Percentiles rank a stretch among this genome's conserved stretches.
Evolutionary conservation across 2,113 vertebrate species (phyloP).

Genomic region (Lampris megalopsis): DNA sequence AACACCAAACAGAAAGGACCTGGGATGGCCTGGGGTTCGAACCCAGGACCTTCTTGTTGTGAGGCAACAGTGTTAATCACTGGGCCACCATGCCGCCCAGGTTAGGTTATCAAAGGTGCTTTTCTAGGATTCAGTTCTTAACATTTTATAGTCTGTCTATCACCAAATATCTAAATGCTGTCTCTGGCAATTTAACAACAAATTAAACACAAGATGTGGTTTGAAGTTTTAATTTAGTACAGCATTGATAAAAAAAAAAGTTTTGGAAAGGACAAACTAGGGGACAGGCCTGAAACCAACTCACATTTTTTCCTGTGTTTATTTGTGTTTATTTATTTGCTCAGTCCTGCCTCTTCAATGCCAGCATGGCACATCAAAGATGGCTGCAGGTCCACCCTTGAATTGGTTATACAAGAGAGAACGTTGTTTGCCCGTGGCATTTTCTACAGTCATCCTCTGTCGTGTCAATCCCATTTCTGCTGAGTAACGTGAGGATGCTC

Average conservation of each 20-base stretch:
- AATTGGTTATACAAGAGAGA: conserved; percentile 31
- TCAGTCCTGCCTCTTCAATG: conserved; percentile 23
- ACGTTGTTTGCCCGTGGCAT: conserved; percentile 42
- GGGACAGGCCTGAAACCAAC: too few species aligned
- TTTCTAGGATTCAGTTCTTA: too few species aligned
- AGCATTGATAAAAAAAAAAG: too few species aligned
- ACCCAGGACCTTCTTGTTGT: too few species aligned
- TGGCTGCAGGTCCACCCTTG: conserved; percentile 33
- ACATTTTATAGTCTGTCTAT: conserved; percentile 4
- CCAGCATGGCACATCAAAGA: conserved; percentile 38
- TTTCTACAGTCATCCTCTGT: conserved; percentile 29
- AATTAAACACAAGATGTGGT: neutral
- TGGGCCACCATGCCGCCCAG: too few species aligned
- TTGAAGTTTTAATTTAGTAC: too few species aligned
- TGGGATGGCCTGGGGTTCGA: too few species aligned
- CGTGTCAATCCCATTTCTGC: conserved; percentile 46
- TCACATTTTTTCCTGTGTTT: neutral
- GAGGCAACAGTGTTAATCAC: too few species aligned
- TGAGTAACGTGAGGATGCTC: conserved; percentile 20
- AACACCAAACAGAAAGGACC: too few species aligned
- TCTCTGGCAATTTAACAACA: neutral
- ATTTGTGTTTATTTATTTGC: neutral
- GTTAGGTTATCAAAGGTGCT: too few species aligned
- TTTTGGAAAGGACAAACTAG: too few species aligned
- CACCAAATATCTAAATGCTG: neutral